phyloP scores from a whole-genome alignment of 1,140 invertebrate genomes.

The Metopolophium dirhodum region DNA sequence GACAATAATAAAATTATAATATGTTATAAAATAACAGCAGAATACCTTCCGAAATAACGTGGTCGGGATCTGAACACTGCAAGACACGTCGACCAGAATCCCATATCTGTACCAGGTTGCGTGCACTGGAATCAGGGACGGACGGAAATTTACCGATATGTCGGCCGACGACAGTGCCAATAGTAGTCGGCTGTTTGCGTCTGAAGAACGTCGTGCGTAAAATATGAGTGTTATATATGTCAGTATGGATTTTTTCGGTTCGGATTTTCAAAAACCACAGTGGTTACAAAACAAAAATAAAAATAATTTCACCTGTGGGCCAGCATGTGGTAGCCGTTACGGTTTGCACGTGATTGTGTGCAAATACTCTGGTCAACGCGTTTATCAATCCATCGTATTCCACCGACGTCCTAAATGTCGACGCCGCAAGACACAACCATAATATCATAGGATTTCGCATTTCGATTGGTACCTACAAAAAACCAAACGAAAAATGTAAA shows the following conservation, averaged over 20 bases:
- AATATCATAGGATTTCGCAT: neutral
- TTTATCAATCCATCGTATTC: neutral
- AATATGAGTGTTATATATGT: no score
- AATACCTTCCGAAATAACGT: neutral
- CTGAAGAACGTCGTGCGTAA: neutral
- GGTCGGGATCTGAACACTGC: neutral
- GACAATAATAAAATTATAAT: no score
- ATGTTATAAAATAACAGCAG: neutral
- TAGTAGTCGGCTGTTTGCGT: neutral
- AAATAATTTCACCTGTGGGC: neutral
- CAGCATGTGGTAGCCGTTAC: constrained; percentile 21
- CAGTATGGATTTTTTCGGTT: no score
- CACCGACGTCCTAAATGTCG: neutral
- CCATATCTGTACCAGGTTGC: constrained; percentile 29
- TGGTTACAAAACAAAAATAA: neutral
- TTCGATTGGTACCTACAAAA: neutral
- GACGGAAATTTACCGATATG: neutral
- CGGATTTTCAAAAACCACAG: neutral
- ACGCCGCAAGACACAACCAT: neutral
- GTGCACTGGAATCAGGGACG: neutral
- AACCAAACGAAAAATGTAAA: neutral
- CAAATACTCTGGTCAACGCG: neutral
- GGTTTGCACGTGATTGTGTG: neutral
- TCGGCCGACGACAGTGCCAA: neutral
- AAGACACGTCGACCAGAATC: constrained; percentile 27